Percentiles rank a stretch among this genome's conserved stretches.
These are phyloP conservation scores for Ivindomyrus marchei DNA, from an alignment of 2,113 vertebrate genomes.

Conservation along the genomic window DNA sequence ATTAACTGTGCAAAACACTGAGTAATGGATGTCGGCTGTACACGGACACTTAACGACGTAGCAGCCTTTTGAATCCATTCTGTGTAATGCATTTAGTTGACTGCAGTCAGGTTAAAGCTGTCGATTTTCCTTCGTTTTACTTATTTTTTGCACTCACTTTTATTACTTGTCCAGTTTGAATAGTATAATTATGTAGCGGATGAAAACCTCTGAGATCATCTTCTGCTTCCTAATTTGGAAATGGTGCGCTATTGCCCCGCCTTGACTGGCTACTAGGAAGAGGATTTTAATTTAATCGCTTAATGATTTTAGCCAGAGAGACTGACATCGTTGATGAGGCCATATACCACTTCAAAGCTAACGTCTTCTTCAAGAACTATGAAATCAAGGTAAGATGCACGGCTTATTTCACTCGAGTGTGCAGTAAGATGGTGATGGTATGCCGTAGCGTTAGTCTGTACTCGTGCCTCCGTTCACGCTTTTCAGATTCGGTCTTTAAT, in stretches of 20 bases:
- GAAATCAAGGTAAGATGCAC: constrained; percentile 85
- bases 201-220: neutral
- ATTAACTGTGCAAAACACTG: neutral
- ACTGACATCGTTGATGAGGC: constrained; percentile 94
- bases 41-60: neutral
- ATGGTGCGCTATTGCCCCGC: neutral
- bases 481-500: neutral
- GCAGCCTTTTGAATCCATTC: neutral
- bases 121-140: neutral
- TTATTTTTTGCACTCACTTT: neutral
- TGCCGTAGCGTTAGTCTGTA: neutral
- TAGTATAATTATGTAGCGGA: neutral
- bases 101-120: neutral
- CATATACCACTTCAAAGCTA: constrained; percentile 98
- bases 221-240: constrained; percentile 41
- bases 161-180: neutral
- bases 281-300: neutral
- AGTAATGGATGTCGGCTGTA: neutral
- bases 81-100: neutral
- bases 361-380: constrained; percentile 99
- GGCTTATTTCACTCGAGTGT: neutral
- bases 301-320: constrained; percentile 71
- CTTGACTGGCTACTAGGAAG: neutral
- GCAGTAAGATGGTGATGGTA: neutral
- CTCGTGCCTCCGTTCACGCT: neutral